These are phyloP conservation scores for Myxocyprinus asiaticus DNA, from an alignment of 2,113 vertebrate species.

Conservation along the genomic window DNA sequence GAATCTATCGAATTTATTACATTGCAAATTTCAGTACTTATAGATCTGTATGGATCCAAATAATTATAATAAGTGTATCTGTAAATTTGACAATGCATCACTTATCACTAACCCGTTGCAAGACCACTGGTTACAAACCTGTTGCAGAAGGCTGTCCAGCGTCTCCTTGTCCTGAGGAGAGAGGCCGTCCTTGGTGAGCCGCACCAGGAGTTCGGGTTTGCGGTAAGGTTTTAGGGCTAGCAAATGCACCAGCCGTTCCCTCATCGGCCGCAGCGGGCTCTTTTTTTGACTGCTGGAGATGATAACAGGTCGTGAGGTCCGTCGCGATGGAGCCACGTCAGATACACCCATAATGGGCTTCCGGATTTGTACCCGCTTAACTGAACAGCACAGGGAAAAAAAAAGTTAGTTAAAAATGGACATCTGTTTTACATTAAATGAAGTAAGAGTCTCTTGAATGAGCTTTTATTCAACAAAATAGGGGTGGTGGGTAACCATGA, in stretches of 20 bases:
- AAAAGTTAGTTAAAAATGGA: neutral
- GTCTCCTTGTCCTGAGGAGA: slow-evolving; percentile 85
- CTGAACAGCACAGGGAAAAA: slow-evolving; percentile 63
- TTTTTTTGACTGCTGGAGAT: slow-evolving; percentile 87
- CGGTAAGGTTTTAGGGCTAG: slow-evolving; percentile 96
- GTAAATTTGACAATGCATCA: no score
- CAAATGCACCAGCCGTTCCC: slow-evolving; percentile 91
- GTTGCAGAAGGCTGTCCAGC: slow-evolving; percentile 90
- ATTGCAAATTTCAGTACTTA: no score
- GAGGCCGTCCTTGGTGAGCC: slow-evolving; percentile 93
- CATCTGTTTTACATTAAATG: neutral
- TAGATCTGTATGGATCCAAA: no score
- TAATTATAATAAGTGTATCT: no score
- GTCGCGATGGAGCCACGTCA: slow-evolving; percentile 85
- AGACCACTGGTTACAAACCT: slow-evolving; percentile 67
- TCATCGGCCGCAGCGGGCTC: slow-evolving; percentile 81
- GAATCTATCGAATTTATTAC: no score
- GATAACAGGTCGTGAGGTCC: slow-evolving; percentile 88
- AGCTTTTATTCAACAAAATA: no score
- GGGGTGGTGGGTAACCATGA: no score
- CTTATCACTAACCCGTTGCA: no score
- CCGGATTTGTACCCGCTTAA: slow-evolving; percentile 91
- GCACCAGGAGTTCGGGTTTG: slow-evolving; percentile 91
- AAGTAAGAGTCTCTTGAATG: no score
- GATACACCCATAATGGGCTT: slow-evolving; percentile 83